Evolutionary conservation across 2,888 invertebrate genomes (phyloP), one percentile per base, ranked within the genome.

Genomic region (Troilus luridus): DNA sequence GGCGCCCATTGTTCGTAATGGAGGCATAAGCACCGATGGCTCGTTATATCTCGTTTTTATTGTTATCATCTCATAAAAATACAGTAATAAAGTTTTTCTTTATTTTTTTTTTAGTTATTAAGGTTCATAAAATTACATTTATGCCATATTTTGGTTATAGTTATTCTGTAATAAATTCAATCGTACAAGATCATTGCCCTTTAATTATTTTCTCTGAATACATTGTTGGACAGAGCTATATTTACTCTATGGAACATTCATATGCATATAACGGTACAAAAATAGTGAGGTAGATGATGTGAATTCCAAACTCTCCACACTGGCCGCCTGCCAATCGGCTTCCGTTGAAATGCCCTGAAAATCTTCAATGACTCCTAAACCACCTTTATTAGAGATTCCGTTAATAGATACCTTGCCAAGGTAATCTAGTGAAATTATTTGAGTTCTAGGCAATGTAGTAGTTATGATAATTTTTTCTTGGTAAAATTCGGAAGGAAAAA

Each of bases 251-350:
- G 17, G 19, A 77, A 77, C 1, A 41, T 77, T 77, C 72, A 77
- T 77, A 77, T 77, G 72, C 72, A 77, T 77, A 77, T 77, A 77
- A 77, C 72, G 72, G 72, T 77, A 77, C 17, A 27, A 41, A 77
- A 41, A 77, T 27, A 41, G 72, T 8, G 72, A 41, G 17, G n/a
- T 17, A 41, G 41, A 77, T 77, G 72, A 41, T 77, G 72, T 77
- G 72, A 77, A 77, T 77, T 41, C 72, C 27, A 77, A 41, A 77
- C 41, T 41, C 72, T 41, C 72, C 24, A 12, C 17, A 12, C 41
- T 77, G 72, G 72, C 27, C 7, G 0, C 72, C 2, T 8, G 72
- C 72, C 72, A 77, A 41, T 19, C 5, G 7, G 17, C 72, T 27
- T 77, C 72, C 72, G 72, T 77, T 77, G 41, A 77, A 41, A 77